Base-by-base conservation (phyloP, 2,797 vertebrate species). In the Sorex maritimensis region DNA sequence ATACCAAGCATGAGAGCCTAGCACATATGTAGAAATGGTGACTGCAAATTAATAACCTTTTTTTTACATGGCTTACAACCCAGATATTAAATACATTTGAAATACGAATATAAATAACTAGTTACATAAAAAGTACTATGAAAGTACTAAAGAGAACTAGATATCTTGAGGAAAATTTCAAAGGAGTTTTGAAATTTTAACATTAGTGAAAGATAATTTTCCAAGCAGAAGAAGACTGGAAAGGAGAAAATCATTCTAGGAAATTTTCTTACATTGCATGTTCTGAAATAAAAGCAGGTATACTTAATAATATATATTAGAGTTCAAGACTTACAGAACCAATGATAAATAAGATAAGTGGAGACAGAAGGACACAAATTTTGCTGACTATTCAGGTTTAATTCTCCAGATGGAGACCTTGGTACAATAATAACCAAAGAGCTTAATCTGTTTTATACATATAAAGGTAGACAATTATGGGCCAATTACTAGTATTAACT, bases 81-180 rank as follows among this genome's bases (percentile, higher is more conserved):
- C 79, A 92, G 44, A 26, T 24, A 85, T 93, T 34, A 73, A 68
- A 81, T 74, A 65, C 13, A 68, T 81, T 82, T 93, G 55, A 88
- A 90, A 88, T 13, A 61, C 49, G 71, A 44, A 81, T 19, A 91
- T 88, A 94, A 86, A 78, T 68, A 30, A 71, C 69, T 55, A 89
- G 44, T 90, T 88, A 24, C 52, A 80, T 91, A 26, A 86, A 65
- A 93, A 93, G 30, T 77, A 12, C 13, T 14, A 55, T 55, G 10
- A 55, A 55, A 17, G 52, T 77, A 82, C 30, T 26, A 81, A 75
- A 46, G 67, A 71, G 88, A 86, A 55, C 41, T 67, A 30, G 21
- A 93, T 38, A 24, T 82, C 90, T 90, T 80, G 77, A 71, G 81
- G 93, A 86, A 91, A 88, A 34, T 46, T 90, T 95, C 55, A 79